phyloP scores from a whole-genome alignment of 2,113 vertebrate genomes.

The Cyphomyrus discorhynchus region DNA sequence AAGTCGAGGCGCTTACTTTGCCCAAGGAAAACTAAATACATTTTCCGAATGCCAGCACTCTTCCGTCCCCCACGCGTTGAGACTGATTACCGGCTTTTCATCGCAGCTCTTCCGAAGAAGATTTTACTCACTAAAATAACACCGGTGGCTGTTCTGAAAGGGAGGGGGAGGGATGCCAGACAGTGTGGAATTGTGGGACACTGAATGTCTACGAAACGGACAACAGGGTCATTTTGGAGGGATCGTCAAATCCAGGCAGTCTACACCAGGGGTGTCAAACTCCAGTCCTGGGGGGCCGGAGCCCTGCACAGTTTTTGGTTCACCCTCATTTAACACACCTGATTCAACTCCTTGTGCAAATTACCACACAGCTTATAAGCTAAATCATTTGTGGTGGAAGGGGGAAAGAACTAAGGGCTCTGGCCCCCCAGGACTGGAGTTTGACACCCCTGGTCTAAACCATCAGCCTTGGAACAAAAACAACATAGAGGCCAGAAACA shows the following conservation, averaged over 20 bases:
- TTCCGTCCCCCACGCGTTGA: not conserved
- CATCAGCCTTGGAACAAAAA: not conserved
- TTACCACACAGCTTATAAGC: too few relatives aligned
- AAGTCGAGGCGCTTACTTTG: not conserved
- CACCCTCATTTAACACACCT: too few relatives aligned
- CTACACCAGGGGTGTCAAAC: not conserved
- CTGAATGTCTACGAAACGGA: not conserved
- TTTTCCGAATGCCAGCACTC: constrained; percentile 17
- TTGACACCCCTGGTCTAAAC: not conserved
- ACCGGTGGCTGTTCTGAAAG: not conserved
- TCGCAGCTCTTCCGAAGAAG: not conserved
- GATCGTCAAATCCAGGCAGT: constrained; percentile 29
- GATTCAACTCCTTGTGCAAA: too few relatives aligned
- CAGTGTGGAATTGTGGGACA: not conserved
- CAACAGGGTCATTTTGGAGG: constrained; percentile 26
- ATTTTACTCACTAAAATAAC: not conserved
- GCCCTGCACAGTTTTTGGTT: too few relatives aligned
- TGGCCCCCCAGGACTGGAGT: too few relatives aligned
- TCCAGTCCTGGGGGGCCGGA: too few relatives aligned
- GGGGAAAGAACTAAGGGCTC: too few relatives aligned
- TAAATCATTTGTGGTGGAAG: too few relatives aligned
- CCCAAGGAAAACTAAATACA: constrained; percentile 35
- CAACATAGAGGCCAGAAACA: not conserved
- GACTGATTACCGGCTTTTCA: not conserved
- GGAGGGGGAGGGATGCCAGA: not conserved